Conservation (phyloP, 2,113 vertebrate species). For the Percopsis transmontana region DNA sequence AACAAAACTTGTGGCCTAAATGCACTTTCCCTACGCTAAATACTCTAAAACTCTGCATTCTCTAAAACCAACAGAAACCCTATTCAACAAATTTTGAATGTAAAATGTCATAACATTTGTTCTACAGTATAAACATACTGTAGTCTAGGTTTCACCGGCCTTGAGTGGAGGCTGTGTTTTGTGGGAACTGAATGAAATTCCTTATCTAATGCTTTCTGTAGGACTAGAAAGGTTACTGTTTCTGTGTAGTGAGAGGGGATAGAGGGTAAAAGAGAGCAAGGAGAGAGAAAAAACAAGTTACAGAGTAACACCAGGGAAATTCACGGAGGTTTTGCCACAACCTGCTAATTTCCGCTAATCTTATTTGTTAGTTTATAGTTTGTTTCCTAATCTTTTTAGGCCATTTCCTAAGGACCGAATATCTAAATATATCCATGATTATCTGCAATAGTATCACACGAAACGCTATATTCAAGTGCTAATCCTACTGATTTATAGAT, state of each 20-base stretch:
- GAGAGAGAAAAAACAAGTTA: not conserved
- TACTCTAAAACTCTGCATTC: not conserved
- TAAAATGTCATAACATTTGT: not conserved
- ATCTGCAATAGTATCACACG: constrained; percentile 46
- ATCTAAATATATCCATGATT: constrained; percentile 26
- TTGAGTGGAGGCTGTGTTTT: not conserved
- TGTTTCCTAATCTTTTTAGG: constrained; percentile 19
- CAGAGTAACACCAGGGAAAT: not conserved
- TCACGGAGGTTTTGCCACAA: too few relatives aligned
- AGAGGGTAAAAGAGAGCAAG: not conserved
- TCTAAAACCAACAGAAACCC: not conserved
- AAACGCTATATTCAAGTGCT: constrained; percentile 44
- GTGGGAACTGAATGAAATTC: not conserved
- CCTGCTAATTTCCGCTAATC: not conserved
- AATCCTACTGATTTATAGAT: constrained; percentile 56
- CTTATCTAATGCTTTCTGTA: not conserved
- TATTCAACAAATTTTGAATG: not conserved
- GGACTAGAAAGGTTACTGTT: constrained; percentile 3
- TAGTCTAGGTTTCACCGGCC: not conserved
- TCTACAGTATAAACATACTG: not conserved
- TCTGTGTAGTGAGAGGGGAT: constrained; percentile 27
- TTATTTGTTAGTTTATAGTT: not conserved
- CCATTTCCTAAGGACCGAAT: constrained; percentile 27
- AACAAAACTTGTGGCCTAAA: not conserved
- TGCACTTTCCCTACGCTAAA: not conserved